A percentile compares a stretch with the other conserved stretches of the same genome.
These are phyloP conservation scores for Hemithea aestivaria DNA, from an alignment of 2,888 invertebrate genomes.

Conservation along the genomic window DNA sequence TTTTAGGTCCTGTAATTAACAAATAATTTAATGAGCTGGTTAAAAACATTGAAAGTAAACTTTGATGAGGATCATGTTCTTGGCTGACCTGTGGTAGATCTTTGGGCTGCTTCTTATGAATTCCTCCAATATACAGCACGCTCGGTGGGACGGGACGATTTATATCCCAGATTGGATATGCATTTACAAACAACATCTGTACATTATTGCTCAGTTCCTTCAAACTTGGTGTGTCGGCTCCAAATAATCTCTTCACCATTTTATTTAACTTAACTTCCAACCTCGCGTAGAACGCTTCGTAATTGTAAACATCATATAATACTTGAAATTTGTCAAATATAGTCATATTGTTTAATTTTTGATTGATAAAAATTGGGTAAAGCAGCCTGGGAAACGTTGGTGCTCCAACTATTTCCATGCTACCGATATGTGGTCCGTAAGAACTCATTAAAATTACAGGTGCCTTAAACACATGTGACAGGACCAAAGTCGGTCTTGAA, in stretches of 20 bases:
- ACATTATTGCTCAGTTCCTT: slow-evolving; percentile 38
- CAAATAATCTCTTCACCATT: slow-evolving; percentile 25
- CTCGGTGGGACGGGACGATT: slow-evolving; percentile 54
- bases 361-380: slow-evolving; percentile 32
- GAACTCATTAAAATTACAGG: slow-evolving; percentile 56
- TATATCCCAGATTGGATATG: slow-evolving; percentile 47
- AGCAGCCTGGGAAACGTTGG: slow-evolving; percentile 45
- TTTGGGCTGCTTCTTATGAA: not conserved
- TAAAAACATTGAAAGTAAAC: not conserved
- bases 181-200: slow-evolving; percentile 50
- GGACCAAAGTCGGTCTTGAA: slow-evolving; percentile 37
- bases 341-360: slow-evolving; percentile 11
- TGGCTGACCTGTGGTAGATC: not conserved
- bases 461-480: slow-evolving; percentile 53
- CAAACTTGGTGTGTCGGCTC: slow-evolving; percentile 24
- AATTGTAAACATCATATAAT: slow-evolving; percentile 10
- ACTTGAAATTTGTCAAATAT: slow-evolving; percentile 14
- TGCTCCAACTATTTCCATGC: slow-evolving; percentile 47
- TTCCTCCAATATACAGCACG: slow-evolving; percentile 19
- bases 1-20: slow-evolving; percentile 49
- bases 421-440: slow-evolving; percentile 36
- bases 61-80: not conserved
- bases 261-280: slow-evolving; percentile 8
- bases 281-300: slow-evolving; percentile 7
- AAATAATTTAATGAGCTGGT: not conserved